Conservation (phyloP, 2,113 vertebrate genomes). For the Actenoides lindsayi region DNA sequence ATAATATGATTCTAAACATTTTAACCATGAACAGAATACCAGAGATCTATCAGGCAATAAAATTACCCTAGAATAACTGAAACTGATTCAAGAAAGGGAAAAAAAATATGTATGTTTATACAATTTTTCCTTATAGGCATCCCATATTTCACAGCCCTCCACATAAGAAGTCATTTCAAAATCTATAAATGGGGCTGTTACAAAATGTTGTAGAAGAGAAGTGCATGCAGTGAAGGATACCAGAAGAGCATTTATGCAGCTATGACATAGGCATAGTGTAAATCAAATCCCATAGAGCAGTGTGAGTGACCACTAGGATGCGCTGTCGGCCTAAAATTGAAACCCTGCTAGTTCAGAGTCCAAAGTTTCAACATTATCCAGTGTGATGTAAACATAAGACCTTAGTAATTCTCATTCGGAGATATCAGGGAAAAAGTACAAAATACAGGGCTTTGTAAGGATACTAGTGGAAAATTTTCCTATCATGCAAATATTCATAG, state of each 20-base stretch:
- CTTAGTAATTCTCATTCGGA: not conserved
- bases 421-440: not conserved
- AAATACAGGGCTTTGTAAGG: not conserved
- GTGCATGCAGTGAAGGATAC: not conserved
- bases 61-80: not conserved
- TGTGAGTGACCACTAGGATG: slow-evolving; percentile 65
- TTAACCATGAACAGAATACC: not conserved
- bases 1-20: not conserved
- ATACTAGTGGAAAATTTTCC: not conserved
- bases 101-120: not conserved
- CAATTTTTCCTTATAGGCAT: not conserved
- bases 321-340: slow-evolving; percentile 66
- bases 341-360: not conserved
- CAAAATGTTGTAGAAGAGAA: not conserved
- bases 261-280: not conserved
- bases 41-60: not conserved
- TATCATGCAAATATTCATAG: not conserved
- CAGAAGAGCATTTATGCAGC: not conserved
- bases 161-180: not conserved
- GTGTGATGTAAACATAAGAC: not conserved
- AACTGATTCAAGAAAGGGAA: not conserved
- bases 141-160: not conserved
- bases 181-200: not conserved
- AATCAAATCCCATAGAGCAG: not conserved
- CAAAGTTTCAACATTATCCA: not conserved